Percentiles rank a stretch among this genome's conserved stretches.
phyloP scores from a whole-genome alignment of 1,140 invertebrate species.

The Frieseomelitta varia region DNA sequence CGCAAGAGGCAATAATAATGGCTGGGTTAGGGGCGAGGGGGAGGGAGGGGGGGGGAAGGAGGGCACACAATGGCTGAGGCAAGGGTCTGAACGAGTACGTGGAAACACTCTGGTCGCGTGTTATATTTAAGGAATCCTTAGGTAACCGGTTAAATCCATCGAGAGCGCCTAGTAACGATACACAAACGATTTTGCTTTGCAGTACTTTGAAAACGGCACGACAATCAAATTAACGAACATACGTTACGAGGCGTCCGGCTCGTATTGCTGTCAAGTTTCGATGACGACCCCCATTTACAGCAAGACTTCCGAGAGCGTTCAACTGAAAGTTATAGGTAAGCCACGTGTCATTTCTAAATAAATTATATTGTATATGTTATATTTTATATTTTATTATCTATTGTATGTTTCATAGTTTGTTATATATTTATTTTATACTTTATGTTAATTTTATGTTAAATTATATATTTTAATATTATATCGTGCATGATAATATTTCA shows the following conservation, averaged over 20 bases:
- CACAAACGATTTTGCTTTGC: conserved; percentile 61
- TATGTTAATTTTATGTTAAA: too few relatives aligned
- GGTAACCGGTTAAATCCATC: conserved; percentile 3
- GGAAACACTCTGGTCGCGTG: not conserved
- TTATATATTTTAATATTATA: too few relatives aligned
- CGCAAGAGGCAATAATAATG: conserved; percentile 28
- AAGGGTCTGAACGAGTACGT: not conserved
- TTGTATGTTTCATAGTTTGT: too few relatives aligned
- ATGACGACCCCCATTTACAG: conserved; percentile 90
- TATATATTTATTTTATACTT: too few relatives aligned
- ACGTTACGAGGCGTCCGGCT: conserved; percentile 87
- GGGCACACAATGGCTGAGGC: too few relatives aligned
- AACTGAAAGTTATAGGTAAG: conserved; percentile 89
- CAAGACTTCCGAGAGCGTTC: conserved; percentile 86
- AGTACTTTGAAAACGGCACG: conserved; percentile 88
- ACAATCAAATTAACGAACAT: conserved; percentile 89
- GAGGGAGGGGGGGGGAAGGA: not conserved
- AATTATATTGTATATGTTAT: too few relatives aligned
- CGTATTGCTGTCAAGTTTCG: conserved; percentile 89
- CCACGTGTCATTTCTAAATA: too few relatives aligned
- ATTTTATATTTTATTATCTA: too few relatives aligned
- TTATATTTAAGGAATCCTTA: conserved; percentile 33
- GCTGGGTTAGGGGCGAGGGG: not conserved
- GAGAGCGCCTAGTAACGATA: not conserved
- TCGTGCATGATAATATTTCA: too few relatives aligned